Evolutionary conservation across 2,797 vertebrate species (phyloP).

Genomic region (Pelodytes ibericus): DNA sequence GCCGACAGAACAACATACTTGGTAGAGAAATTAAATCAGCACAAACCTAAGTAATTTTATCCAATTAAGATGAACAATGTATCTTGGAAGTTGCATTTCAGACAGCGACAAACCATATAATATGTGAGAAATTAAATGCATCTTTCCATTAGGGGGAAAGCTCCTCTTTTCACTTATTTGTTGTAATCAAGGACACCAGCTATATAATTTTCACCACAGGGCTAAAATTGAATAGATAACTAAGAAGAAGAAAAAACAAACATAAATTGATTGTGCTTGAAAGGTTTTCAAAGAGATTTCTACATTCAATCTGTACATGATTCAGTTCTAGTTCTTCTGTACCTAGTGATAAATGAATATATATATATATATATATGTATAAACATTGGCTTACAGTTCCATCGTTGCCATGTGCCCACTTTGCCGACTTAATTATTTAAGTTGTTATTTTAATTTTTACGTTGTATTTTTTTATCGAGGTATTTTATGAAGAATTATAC

Average conservation of each 20-base stretch:
- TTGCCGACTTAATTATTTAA: too few relatives aligned
- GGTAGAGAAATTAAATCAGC: constrained; percentile 18
- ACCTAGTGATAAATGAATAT: too few relatives aligned
- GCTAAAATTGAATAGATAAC: constrained; percentile 49
- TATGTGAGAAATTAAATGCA: constrained; percentile 47
- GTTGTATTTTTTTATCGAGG: too few relatives aligned
- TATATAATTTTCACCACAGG: constrained; percentile 54
- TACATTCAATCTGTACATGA: constrained; percentile 16
- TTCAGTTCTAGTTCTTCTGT: not conserved
- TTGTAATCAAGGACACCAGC: constrained; percentile 52
- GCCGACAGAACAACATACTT: constrained; percentile 7
- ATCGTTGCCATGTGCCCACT: too few relatives aligned
- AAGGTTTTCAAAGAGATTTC: constrained; percentile 10
- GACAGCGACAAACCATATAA: constrained; percentile 32
- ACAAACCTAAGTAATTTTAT: constrained; percentile 27
- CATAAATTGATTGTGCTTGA: constrained; percentile 26
- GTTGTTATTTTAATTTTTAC: too few relatives aligned
- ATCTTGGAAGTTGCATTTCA: constrained; percentile 30
- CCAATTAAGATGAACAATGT: constrained; percentile 24
- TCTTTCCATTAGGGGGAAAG: constrained; percentile 45
- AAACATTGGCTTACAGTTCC: too few relatives aligned
- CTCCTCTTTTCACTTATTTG: constrained; percentile 48
- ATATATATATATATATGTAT: too few relatives aligned
- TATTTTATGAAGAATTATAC: too few relatives aligned
- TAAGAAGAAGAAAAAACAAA: constrained; percentile 43